Evolutionary conservation across 53 echinoderm and acorn worm genomes (phyloP), one percentile per base, ranked within the genome.

Genomic region (Echinarachnius parma): DNA sequence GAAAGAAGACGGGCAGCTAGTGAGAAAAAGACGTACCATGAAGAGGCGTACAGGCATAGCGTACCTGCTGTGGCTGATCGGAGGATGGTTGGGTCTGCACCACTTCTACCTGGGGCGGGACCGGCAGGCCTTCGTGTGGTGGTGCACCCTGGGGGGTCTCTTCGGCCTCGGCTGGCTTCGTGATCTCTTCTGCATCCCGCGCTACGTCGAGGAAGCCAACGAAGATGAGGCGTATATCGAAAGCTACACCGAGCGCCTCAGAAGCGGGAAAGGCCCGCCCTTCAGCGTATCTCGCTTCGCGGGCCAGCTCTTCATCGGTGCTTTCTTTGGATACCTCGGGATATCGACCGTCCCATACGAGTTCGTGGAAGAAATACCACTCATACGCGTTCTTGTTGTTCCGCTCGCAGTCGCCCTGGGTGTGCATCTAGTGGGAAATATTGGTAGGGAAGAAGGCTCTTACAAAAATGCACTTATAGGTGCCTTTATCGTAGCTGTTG

Each of bases 21-120:
- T n/a, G n/a, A n/a, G n/a, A n/a, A n/a, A n/a, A n/a, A n/a, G n/a
- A n/a, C n/a, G n/a, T n/a, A n/a, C 5, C 5, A 86, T 86, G 86
- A 56, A 50, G 1, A 86, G 82, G 54, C 58, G 55, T 24, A 77
- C 47, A 26, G 77, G 76, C 56, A 55, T 93, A 9, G 61, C 93
- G 1, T 93, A 93, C 59, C 52, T 93, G 20, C 56, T 93, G 44
- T 93, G 93, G 93, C 59, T 89, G 15, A 46, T 86, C 4, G 71
- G 83, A 5, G 93, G 93, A 14, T 80, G 78, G 78, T 56, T 86
- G 27, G 93, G 93, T 9, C 61, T 89, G 13, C 93, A 93, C 46
- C 93, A 93, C 62, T 86, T 93, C 44, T 93, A 93, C 66, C 89
- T 93, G 24, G 86, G 93, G 4, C 71, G 93, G 10, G 93, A 93